These are phyloP conservation scores for Phoeniculus purpureus DNA, from an alignment of 2,797 vertebrate species.

Conservation along the genomic window DNA sequence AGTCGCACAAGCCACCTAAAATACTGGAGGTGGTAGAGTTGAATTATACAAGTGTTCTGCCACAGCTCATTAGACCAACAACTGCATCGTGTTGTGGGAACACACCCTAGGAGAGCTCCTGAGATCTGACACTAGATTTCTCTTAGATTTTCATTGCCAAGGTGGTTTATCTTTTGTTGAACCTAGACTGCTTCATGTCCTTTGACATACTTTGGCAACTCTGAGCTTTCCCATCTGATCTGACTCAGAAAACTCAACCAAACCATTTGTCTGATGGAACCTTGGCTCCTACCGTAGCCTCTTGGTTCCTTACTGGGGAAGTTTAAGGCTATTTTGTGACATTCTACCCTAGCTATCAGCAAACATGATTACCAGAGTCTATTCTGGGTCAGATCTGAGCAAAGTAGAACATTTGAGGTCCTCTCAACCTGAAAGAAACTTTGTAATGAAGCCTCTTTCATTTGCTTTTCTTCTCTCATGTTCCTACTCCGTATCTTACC, in stretches of 20 bases:
- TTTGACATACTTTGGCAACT: not conserved
- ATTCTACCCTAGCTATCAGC: not conserved
- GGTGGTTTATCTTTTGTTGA: not conserved
- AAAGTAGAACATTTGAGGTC: not conserved
- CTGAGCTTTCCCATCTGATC: not conserved
- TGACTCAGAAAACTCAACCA: not conserved
- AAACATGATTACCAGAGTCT: not conserved
- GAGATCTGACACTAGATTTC: not conserved
- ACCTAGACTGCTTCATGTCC: not conserved
- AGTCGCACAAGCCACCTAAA: not conserved
- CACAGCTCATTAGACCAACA: slow-evolving; percentile 1
- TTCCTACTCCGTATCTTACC: not conserved
- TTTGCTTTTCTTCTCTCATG: not conserved
- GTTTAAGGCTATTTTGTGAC: not conserved
- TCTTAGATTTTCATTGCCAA: slow-evolving; percentile 7
- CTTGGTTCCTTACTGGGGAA: not conserved
- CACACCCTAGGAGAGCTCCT: not conserved
- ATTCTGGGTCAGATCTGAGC: not conserved
- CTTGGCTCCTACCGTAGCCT: not conserved
- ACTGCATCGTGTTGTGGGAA: not conserved
- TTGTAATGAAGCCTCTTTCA: not conserved
- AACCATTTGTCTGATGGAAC: not conserved
- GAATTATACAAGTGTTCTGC: not conserved
- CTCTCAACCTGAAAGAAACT: not conserved
- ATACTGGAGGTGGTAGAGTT: not conserved